phyloP scores from a whole-genome alignment of 2,888 invertebrate genomes.

The Aromia moschata region DNA sequence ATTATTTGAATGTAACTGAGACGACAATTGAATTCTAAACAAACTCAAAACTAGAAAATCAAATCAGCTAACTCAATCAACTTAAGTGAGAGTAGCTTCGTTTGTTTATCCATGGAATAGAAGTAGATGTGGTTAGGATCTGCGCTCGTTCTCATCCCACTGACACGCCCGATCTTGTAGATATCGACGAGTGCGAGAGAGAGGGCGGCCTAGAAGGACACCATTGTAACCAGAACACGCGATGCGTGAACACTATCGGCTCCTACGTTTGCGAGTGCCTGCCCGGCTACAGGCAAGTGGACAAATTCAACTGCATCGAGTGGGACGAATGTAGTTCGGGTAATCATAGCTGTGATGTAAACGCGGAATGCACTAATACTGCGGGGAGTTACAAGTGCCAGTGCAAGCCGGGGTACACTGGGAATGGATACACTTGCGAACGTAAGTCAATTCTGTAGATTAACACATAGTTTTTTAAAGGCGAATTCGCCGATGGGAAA shows the following conservation, averaged over 20 bases:
- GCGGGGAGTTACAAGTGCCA: conserved; percentile 83
- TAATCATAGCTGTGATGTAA: conserved; percentile 77
- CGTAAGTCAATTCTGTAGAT: too few relatives aligned
- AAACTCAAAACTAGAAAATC: too few relatives aligned
- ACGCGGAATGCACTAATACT: conserved; percentile 84
- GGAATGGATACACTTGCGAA: conserved; percentile 81
- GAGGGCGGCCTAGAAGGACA: conserved; percentile 82
- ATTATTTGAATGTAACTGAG: too few relatives aligned
- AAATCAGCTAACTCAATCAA: too few relatives aligned
- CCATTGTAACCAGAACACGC: conserved; percentile 86
- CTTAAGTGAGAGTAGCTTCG: too few relatives aligned
- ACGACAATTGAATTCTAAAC: too few relatives aligned
- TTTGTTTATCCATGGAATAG: too few relatives aligned
- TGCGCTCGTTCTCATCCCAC: too few relatives aligned
- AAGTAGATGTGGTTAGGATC: too few relatives aligned
- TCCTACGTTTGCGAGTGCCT: conserved; percentile 87
- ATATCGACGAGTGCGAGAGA: conserved; percentile 86
- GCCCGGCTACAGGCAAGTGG: conserved; percentile 78
- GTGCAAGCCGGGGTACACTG: conserved; percentile 76
- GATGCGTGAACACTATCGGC: conserved; percentile 84
- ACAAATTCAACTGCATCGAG: conserved; percentile 83
- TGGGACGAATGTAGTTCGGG: conserved; percentile 81
- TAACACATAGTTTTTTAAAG: too few relatives aligned
- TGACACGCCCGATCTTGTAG: conserved; percentile 68
- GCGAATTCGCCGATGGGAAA: too few relatives aligned